These are phyloP conservation scores for Drosophila algonquin DNA, from an alignment of 2,888 invertebrate genomes.

Conservation along the genomic window DNA sequence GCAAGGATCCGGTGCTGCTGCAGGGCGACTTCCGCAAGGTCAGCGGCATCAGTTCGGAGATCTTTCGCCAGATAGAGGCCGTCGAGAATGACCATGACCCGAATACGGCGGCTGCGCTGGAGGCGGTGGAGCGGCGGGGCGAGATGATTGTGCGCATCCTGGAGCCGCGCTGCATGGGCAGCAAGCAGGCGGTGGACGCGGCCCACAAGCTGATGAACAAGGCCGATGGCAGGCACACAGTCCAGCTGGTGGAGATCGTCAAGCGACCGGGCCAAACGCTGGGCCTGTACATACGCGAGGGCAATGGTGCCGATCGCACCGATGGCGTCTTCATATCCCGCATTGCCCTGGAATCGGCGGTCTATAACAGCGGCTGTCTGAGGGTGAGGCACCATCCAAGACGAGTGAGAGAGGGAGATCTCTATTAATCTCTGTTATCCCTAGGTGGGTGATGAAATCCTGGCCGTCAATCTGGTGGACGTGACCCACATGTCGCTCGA, in stretches of 20 bases:
- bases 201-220: slow-evolving; percentile 92
- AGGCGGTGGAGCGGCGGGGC: slow-evolving; percentile 95
- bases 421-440: background rate
- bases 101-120: slow-evolving; percentile 95
- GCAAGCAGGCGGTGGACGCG: slow-evolving; percentile 93
- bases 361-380: slow-evolving; percentile 98
- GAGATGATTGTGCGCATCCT: slow-evolving; percentile 97
- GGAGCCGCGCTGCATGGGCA: slow-evolving; percentile 94
- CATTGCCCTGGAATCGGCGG: slow-evolving; percentile 97
- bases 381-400: slow-evolving; percentile 85
- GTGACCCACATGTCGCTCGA: slow-evolving; percentile 99
- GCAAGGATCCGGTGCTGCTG: slow-evolving; percentile 90
- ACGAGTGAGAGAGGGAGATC: no score
- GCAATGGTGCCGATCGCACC: slow-evolving; percentile 97
- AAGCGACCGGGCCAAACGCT: slow-evolving; percentile 99
- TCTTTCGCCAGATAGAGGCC: slow-evolving; percentile 98
- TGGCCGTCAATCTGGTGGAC: slow-evolving; percentile 98
- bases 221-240: slow-evolving; percentile 88
- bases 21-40: slow-evolving; percentile 98
- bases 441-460: slow-evolving; percentile 97
- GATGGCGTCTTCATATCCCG: slow-evolving; percentile 99
- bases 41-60: slow-evolving; percentile 97
- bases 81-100: slow-evolving; percentile 98
- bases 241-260: slow-evolving; percentile 97
- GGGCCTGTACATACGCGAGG: slow-evolving; percentile 98